A percentile compares a stretch with the other conserved stretches of the same genome.
Conservation (phyloP, 2,113 vertebrate species). For the Setophaga petechia region DNA sequence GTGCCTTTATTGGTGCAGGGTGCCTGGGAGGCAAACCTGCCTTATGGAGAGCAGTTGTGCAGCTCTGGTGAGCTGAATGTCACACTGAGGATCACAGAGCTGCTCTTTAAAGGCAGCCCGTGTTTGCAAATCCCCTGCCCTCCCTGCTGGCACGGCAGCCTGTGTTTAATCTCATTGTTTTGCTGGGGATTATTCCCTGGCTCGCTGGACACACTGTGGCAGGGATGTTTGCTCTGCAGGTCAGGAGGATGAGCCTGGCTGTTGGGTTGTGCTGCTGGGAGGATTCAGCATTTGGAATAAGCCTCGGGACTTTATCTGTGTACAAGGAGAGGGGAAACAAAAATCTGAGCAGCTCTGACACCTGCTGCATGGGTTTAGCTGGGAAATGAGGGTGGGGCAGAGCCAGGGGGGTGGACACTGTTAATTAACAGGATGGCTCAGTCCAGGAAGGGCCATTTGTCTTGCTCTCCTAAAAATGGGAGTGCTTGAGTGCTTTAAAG, state of each 20-base stretch:
- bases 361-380: not conserved
- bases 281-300: slow-evolving; percentile 35
- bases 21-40: slow-evolving; percentile 27
- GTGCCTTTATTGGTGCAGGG: slow-evolving; percentile 4
- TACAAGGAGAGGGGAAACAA: not conserved
- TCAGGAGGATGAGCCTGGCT: not conserved
- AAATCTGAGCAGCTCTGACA: not conserved
- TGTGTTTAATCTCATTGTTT: slow-evolving; percentile 4
- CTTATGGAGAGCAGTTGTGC: slow-evolving; percentile 1
- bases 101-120: slow-evolving; percentile 14
- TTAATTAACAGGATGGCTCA: not conserved
- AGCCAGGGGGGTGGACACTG: not conserved
- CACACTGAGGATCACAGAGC: slow-evolving; percentile 31
- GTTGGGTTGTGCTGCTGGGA: not conserved
- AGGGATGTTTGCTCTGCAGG: slow-evolving; percentile 25
- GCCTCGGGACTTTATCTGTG: not conserved
- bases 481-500: not conserved
- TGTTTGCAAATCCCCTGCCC: slow-evolving; percentile 1
- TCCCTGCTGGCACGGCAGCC: not conserved
- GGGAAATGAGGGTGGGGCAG: not conserved
- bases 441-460: not conserved
- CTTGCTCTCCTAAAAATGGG: not conserved
- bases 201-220: not conserved
- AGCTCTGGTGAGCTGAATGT: slow-evolving; percentile 36
- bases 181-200: slow-evolving; percentile 17